phyloP scores from a whole-genome alignment of 64 coral and sea anemone genomes.

The Montipora capricornis region DNA sequence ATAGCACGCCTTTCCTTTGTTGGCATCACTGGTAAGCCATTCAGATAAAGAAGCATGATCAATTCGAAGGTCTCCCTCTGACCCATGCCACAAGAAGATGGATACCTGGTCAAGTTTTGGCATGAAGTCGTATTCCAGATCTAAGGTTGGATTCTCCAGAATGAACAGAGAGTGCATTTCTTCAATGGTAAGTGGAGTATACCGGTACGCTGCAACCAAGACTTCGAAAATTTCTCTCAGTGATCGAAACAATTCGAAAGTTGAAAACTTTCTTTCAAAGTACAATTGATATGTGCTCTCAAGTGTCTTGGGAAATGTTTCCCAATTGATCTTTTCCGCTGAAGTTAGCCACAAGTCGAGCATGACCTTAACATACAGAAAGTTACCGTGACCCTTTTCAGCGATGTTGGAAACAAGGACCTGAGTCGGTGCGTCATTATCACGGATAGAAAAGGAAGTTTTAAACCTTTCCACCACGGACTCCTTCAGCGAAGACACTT shows the following conservation, averaged over 20 bases:
- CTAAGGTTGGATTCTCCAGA: not conserved
- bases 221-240: constrained; percentile 62
- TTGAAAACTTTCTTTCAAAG: constrained; percentile 59
- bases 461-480: not conserved
- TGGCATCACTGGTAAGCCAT: constrained; percentile 81
- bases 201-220: constrained; percentile 37
- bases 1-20: constrained; percentile 62
- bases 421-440: constrained; percentile 19
- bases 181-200: not conserved
- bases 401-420: constrained; percentile 19
- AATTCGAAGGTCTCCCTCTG: constrained; percentile 50
- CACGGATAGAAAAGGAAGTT: not conserved
- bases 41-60: constrained; percentile 78
- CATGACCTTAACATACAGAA: constrained; percentile 81
- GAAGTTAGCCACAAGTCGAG: constrained; percentile 32
- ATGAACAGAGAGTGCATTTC: constrained; percentile 36
- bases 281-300: constrained; percentile 66
- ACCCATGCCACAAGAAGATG: constrained; percentile 56
- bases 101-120: constrained; percentile 63
- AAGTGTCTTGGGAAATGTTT: constrained; percentile 69
- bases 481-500: constrained; percentile 16
- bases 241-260: constrained; percentile 33
- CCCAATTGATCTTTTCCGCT: not conserved
- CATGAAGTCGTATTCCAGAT: constrained; percentile 73
- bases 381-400: constrained; percentile 82